A percentile compares a stretch with the other conserved stretches of the same genome.
Evolutionary conservation across 2,797 vertebrate genomes (phyloP).

Genomic region (Sebastolobus alascanus): DNA sequence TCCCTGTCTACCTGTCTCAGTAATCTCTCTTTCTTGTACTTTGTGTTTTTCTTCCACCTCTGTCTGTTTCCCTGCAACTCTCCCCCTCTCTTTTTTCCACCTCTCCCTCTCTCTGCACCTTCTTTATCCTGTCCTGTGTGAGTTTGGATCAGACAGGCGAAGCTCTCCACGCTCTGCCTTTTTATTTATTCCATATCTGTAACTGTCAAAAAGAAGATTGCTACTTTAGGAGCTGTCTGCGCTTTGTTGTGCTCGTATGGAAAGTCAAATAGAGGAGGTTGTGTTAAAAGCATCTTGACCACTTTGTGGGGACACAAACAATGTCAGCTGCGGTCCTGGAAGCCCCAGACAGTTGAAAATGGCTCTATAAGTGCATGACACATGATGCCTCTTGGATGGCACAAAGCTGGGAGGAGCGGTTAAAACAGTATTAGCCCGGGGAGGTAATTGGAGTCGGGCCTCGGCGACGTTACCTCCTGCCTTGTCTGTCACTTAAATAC

Average conservation of each 20-base stretch:
- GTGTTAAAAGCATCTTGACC: conserved; percentile 82
- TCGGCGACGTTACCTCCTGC: conserved; percentile 38
- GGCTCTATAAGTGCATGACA: conserved; percentile 62
- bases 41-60: conserved; percentile 63
- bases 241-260: conserved; percentile 79
- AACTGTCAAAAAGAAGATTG: conserved; percentile 87
- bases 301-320: conserved; percentile 79
- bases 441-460: conserved; percentile 57
- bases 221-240: conserved; percentile 80
- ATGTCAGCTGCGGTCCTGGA: conserved; percentile 63
- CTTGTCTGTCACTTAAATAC: conserved; percentile 65
- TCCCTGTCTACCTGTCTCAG: conserved; percentile 74
- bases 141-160: conserved; percentile 83
- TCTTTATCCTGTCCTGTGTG: conserved; percentile 76
- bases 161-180: conserved; percentile 74
- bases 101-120: conserved; percentile 54
- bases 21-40: conserved; percentile 78
- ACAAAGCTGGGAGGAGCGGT: conserved; percentile 54
- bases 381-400: conserved; percentile 53
- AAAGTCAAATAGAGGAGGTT: conserved; percentile 82
- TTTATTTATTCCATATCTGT: conserved; percentile 87
- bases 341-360: conserved; percentile 67
- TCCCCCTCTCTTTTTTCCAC: conserved; percentile 23
- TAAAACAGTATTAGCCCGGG: conserved; percentile 63
- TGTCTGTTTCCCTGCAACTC: conserved; percentile 47